A percentile compares a stretch with the other conserved stretches of the same genome.
These are phyloP conservation scores for Lampropteryx suffumata DNA, from an alignment of 2,888 invertebrate genomes.

Conservation along the genomic window DNA sequence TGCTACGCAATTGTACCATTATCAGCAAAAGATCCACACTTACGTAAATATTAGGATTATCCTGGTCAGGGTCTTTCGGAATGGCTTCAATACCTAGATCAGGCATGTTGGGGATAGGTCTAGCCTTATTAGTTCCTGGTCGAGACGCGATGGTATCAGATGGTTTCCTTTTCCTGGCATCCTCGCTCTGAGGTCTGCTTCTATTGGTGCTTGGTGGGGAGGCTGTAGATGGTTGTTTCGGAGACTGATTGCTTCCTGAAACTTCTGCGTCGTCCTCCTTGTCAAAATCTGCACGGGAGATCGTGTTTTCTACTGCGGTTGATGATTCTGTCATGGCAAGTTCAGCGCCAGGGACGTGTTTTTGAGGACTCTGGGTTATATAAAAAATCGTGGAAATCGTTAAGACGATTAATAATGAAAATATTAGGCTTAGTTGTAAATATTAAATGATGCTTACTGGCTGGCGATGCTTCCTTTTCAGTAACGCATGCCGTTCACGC, in stretches of 20 bases:
- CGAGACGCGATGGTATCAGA: slow-evolving; percentile 40
- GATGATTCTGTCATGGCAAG: slow-evolving; percentile 44
- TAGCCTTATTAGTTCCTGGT: slow-evolving; percentile 55
- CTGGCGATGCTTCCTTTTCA: slow-evolving; percentile 60
- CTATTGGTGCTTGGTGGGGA: slow-evolving; percentile 44
- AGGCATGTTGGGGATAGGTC: slow-evolving; percentile 61
- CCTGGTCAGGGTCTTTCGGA: slow-evolving; percentile 71
- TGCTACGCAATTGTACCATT: not conserved
- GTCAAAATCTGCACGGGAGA: slow-evolving; percentile 48
- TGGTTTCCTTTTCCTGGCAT: slow-evolving; percentile 50
- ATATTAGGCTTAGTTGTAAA: not conserved
- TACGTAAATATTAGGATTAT: slow-evolving; percentile 65
- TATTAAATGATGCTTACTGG: slow-evolving; percentile 31
- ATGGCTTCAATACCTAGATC: slow-evolving; percentile 37
- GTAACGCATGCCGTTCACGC: slow-evolving; percentile 85
- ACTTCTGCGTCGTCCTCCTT: slow-evolving; percentile 46
- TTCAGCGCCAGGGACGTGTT: slow-evolving; percentile 45
- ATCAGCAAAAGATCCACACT: slow-evolving; percentile 35
- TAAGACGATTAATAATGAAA: not conserved
- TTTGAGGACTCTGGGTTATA: slow-evolving; percentile 53
- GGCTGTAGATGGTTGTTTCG: slow-evolving; percentile 36
- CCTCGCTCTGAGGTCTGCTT: slow-evolving; percentile 41
- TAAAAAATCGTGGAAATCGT: not conserved
- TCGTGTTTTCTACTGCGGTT: slow-evolving; percentile 47
- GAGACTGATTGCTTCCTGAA: slow-evolving; percentile 33